Evolutionary conservation across 2,113 vertebrate species (phyloP).

Genomic region (Sialia sialis): DNA sequence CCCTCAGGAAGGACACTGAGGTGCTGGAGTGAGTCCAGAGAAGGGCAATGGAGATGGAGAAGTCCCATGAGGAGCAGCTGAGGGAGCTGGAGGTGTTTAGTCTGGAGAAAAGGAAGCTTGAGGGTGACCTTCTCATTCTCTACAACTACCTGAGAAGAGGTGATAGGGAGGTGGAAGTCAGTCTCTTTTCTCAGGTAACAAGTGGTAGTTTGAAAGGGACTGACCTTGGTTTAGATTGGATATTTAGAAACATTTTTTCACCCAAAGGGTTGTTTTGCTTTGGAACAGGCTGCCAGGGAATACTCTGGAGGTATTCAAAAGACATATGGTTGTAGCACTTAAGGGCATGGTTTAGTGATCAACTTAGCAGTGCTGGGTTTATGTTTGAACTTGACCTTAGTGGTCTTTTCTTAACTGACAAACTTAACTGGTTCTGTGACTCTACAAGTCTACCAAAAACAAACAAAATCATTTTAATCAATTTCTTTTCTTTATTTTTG

Average conservation of each 20-base stretch:
- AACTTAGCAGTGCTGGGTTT: background rate
- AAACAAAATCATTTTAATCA: background rate
- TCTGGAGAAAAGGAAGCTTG: background rate
- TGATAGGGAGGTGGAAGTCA: background rate
- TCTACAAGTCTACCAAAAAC: background rate
- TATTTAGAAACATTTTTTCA: background rate
- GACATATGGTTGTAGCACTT: background rate
- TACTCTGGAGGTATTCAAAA: background rate
- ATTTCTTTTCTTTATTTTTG: background rate
- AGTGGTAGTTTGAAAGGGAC: background rate
- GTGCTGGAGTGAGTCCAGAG: background rate
- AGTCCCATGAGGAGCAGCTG: background rate
- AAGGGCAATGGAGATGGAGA: accelerated
- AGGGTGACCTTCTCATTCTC: background rate
- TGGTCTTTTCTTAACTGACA: background rate
- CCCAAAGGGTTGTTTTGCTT: background rate
- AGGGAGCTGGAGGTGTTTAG: background rate
- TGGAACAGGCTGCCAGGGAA: background rate
- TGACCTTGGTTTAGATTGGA: background rate
- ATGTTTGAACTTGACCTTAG: background rate
- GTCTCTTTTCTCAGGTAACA: background rate
- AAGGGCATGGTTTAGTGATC: background rate
- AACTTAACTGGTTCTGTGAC: background rate
- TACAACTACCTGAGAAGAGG: background rate
- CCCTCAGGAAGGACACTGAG: background rate